Conservation (phyloP, 2,888 invertebrate species). For the Plebejus argus region DNA sequence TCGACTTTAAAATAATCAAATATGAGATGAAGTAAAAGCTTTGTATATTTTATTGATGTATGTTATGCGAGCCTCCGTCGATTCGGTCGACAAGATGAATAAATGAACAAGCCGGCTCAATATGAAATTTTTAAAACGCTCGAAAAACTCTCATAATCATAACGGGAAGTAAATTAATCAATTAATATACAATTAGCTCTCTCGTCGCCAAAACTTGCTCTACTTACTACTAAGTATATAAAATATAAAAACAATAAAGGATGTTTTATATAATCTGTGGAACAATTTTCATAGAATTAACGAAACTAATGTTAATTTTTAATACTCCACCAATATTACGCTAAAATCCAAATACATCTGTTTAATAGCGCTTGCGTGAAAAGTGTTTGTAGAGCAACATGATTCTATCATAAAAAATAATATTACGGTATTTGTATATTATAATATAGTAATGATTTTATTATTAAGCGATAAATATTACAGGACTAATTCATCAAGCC, state of each 20-base stretch:
- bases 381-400: conserved; percentile 2
- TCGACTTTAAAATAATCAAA: neutral
- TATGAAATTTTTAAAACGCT: neutral
- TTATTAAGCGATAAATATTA: neutral
- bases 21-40: neutral
- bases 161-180: conserved; percentile 3
- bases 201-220: neutral
- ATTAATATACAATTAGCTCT: conserved; percentile 18
- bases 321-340: neutral
- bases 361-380: conserved; percentile 3
- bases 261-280: neutral
- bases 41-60: neutral
- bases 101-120: neutral
- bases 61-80: neutral
- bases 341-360: neutral
- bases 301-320: neutral
- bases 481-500: too few species aligned
- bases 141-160: neutral
- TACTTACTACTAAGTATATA: too few species aligned
- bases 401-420: neutral
- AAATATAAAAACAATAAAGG: neutral
- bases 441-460: neutral
- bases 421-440: neutral
- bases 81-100: neutral
- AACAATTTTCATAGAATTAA: neutral